Percentiles rank a stretch among this genome's conserved stretches.
phyloP scores from a whole-genome alignment of 2,888 invertebrate genomes.

The Meteorus colon region DNA sequence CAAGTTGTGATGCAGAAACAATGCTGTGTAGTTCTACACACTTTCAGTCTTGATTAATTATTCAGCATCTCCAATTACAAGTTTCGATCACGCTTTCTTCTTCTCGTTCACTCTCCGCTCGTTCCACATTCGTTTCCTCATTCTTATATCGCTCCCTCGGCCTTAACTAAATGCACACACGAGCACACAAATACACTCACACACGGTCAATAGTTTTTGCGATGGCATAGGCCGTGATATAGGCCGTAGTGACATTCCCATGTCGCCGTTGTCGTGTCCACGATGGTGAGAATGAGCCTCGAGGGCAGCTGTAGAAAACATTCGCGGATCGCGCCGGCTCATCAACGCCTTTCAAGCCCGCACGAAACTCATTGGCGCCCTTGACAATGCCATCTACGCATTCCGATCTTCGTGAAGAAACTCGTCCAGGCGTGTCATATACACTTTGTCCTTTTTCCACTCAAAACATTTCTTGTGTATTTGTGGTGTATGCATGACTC shows the following conservation, averaged over 20 bases:
- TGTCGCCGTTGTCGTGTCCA: constrained; percentile 54
- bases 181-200: not conserved
- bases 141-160: constrained; percentile 14
- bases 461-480: constrained; percentile 25
- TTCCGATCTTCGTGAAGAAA: constrained; percentile 65
- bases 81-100: constrained; percentile 31
- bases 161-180: not conserved
- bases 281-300: constrained; percentile 63
- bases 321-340: constrained; percentile 66
- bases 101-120: constrained; percentile 33
- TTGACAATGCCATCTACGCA: constrained; percentile 68
- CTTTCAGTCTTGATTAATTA: constrained; percentile 30
- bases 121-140: constrained; percentile 28
- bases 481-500: not conserved
- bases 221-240: constrained; percentile 59
- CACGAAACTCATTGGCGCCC: constrained; percentile 66
- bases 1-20: not conserved
- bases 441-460: constrained; percentile 32
- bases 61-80: constrained; percentile 61
- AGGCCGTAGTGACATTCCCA: constrained; percentile 66
- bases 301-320: constrained; percentile 64
- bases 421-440: constrained; percentile 28
- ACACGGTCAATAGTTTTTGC: constrained; percentile 58
- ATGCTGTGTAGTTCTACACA: constrained; percentile 32
- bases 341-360: constrained; percentile 67